Base-by-base conservation (phyloP, 92 coral and sea anemone genomes). In the Porites lobata region DNA sequence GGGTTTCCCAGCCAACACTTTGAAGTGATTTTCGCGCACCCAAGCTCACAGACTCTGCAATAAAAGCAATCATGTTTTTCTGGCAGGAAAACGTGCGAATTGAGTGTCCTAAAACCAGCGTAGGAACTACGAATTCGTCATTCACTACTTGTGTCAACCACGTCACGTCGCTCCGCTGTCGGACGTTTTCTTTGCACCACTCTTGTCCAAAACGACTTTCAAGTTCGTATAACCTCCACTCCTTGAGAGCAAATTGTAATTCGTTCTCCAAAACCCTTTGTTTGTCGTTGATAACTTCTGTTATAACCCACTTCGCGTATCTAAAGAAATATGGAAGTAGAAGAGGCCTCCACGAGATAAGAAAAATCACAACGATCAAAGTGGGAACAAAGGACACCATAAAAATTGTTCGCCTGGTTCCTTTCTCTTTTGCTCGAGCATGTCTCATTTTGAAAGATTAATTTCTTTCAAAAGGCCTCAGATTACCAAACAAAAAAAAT, bases 71-170 rank as follows among this genome's bases (percentile, higher is more conserved):
- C 94, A 95, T 92, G 77, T 91, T 87, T 22, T 86, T 91, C 6
- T 88, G 92, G 29, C 95, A 93, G 4, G 96, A 87, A 72, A 94
- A 94, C 3, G 88, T 93, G 26, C 81, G 90, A 1, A 93, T 52
- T 1, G 94, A 72, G 77, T 93, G 85, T 11, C 96, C 96, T 14
- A 93, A 68, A 2, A 93, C 96, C 22, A 93, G 17, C 3, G 96
- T 88, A 8, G 96, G 96, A 0, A 93, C 17, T 11, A 82, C 96
- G 85, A 84, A 93, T 17, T 88, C 92, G 83, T 93, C 96, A 21
- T 93, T 93, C 38, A 93, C 94, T 92, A 93, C 75, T 1, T 91
- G 90, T 4, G 96, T 93, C 13, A 93, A 85, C 96, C 96, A 93
- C 14, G 92, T 87, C n/a, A 89, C 88, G 20, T 93, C 92, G 20